Percentiles rank a stretch among this genome's conserved stretches.
Conservation (phyloP, 2,888 invertebrate genomes). For the Phlogophora meticulosa region DNA sequence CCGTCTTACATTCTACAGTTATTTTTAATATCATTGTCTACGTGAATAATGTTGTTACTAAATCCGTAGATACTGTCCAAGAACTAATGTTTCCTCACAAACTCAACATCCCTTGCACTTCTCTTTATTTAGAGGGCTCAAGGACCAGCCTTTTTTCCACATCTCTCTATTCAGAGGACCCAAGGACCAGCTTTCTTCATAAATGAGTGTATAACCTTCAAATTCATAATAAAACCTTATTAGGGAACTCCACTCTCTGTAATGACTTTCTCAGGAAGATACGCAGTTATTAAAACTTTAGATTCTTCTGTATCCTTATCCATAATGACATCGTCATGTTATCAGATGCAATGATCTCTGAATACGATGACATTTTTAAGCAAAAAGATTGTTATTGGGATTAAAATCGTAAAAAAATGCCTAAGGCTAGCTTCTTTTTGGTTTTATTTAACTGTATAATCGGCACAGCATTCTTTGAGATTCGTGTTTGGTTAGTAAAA, state of each 20-base stretch:
- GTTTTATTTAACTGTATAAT: slow-evolving; percentile 33
- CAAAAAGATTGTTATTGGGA: slow-evolving; percentile 55
- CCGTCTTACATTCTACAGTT: no score
- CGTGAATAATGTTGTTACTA: background rate
- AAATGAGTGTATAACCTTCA: background rate
- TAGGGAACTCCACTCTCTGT: background rate
- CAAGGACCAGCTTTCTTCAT: background rate
- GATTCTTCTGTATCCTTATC: slow-evolving; percentile 48
- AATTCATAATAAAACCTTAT: slow-evolving; percentile 17
- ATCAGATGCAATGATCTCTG: slow-evolving; percentile 43
- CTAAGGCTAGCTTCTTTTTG: slow-evolving; percentile 26
- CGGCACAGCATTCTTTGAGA: slow-evolving; percentile 27
- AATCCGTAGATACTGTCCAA: no score
- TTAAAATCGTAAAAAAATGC: slow-evolving; percentile 56
- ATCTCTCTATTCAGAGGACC: background rate
- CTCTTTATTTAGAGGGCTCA: background rate
- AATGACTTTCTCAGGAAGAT: slow-evolving; percentile 48
- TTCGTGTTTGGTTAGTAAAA: slow-evolving; percentile 1
- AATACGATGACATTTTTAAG: slow-evolving; percentile 54
- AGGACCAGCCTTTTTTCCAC: background rate
- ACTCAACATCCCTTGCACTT: no score
- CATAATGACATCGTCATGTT: slow-evolving; percentile 28
- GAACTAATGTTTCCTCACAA: no score
- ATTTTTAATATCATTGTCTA: background rate
- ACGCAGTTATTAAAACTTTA: slow-evolving; percentile 34